A percentile compares a stretch with the other conserved stretches of the same genome.
Conservation (phyloP, 2,113 vertebrate genomes). For the Urocynchramus pylzowi region DNA sequence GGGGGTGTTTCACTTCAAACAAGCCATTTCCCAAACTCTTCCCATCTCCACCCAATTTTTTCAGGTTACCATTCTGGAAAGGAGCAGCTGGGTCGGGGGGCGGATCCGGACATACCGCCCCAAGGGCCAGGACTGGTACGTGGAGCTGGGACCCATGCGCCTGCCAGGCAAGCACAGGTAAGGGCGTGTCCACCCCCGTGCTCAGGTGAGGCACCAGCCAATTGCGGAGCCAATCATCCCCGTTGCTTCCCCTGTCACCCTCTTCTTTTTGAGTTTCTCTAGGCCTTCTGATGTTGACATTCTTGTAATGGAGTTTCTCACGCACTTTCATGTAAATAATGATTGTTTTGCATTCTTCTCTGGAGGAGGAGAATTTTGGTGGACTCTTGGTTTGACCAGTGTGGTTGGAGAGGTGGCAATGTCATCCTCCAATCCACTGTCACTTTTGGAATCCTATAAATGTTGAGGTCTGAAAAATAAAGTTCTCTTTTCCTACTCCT, state of each 20-base stretch:
- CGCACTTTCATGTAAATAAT: too few species aligned
- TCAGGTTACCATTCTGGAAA: not conserved
- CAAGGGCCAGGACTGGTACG: not conserved
- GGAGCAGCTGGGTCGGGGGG: not conserved
- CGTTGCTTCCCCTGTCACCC: rapidly evolving
- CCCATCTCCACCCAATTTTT: rapidly evolving
- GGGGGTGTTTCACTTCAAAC: not conserved
- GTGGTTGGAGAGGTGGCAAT: too few species aligned
- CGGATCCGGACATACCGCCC: not conserved
- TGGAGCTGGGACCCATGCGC: conserved; percentile 44
- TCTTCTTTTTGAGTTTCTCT: too few species aligned
- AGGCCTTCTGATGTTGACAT: too few species aligned
- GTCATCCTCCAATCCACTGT: too few species aligned
- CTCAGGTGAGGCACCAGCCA: rapidly evolving
- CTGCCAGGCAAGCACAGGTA: not conserved
- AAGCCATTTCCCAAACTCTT: rapidly evolving
- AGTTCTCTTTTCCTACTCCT: too few species aligned
- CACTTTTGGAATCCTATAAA: too few species aligned
- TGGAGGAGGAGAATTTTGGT: too few species aligned
- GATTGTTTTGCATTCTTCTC: too few species aligned
- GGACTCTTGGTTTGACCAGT: too few species aligned
- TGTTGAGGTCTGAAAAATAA: too few species aligned
- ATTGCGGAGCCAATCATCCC: not conserved
- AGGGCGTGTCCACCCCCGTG: rapidly evolving
- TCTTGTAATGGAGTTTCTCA: too few species aligned